These are phyloP conservation scores for Copidosoma floridanum DNA, from an alignment of 1,140 invertebrate genomes.

Conservation along the genomic window DNA sequence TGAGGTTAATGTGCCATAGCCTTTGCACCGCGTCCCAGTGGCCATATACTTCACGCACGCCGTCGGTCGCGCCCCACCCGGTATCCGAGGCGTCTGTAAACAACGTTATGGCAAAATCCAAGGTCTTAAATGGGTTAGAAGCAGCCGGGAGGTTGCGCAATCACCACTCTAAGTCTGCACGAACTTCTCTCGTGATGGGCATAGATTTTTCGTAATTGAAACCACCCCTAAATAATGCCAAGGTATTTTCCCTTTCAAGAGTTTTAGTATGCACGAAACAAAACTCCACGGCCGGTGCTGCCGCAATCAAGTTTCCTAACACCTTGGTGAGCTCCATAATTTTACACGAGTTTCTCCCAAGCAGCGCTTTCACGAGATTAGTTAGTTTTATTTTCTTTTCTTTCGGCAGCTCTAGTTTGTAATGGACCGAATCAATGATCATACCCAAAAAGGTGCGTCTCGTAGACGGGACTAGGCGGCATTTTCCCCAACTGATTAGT, in stretches of 20 bases:
- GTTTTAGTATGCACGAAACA: background rate
- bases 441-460: background rate
- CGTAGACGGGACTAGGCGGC: background rate
- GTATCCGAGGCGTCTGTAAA: constrained; percentile 24
- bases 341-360: background rate
- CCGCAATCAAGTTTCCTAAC: background rate
- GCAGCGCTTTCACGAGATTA: background rate
- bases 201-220: background rate
- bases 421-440: background rate
- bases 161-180: constrained; percentile 37
- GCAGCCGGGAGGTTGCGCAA: constrained; percentile 18
- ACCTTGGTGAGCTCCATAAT: background rate
- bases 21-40: constrained; percentile 20
- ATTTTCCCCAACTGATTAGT: background rate
- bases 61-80: constrained; percentile 23
- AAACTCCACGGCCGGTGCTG: background rate
- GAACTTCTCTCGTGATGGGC: background rate
- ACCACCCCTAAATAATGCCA: background rate
- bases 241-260: background rate
- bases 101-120: constrained; percentile 15
- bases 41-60: background rate
- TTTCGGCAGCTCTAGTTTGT: background rate
- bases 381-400: background rate
- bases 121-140: constrained; percentile 21
- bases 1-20: constrained; percentile 33